Conservation (phyloP, 2,797 vertebrate species). For the Channa striata region DNA sequence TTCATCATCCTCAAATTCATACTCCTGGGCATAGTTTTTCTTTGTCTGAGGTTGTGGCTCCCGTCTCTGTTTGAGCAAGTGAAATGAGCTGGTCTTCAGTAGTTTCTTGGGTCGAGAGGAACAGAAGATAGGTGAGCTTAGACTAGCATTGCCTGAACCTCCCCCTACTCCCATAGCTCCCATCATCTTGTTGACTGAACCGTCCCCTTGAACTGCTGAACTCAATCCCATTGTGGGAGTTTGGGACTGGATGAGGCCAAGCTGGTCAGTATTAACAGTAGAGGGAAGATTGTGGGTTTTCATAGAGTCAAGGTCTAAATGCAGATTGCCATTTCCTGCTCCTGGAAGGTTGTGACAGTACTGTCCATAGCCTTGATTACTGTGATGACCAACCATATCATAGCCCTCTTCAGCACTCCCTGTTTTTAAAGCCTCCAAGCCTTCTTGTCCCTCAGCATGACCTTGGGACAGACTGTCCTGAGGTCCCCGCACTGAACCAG, state of each 20-base stretch:
- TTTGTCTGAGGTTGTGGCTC: conserved; percentile 85
- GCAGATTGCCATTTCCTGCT: conserved; percentile 79
- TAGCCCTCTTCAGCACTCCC: conserved; percentile 77
- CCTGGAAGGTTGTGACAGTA: conserved; percentile 82
- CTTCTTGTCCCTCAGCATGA: conserved; percentile 74
- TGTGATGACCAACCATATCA: conserved; percentile 83
- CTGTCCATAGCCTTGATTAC: conserved; percentile 80
- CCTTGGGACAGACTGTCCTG: conserved; percentile 78
- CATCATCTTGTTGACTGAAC: conserved; percentile 79
- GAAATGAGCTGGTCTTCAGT: conserved; percentile 92
- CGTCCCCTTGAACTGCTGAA: conserved; percentile 69
- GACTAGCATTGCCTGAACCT: conserved; percentile 70
- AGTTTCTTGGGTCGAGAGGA: conserved; percentile 94
- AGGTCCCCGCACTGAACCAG: conserved; percentile 71
- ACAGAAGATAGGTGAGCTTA: conserved; percentile 91
- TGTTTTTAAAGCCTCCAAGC: conserved; percentile 77
- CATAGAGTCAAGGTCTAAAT: conserved; percentile 87
- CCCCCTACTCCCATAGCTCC: conserved; percentile 67
- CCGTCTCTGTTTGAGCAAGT: conserved; percentile 89
- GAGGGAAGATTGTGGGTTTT: conserved; percentile 90
- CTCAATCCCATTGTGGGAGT: conserved; percentile 71
- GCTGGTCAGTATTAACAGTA: conserved; percentile 92
- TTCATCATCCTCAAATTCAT: conserved; percentile 93
- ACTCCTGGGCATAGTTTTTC: conserved; percentile 93
- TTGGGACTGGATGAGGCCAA: conserved; percentile 91